Conservation (phyloP, 2,113 vertebrate species). For the Paedocypris sp. region DNA sequence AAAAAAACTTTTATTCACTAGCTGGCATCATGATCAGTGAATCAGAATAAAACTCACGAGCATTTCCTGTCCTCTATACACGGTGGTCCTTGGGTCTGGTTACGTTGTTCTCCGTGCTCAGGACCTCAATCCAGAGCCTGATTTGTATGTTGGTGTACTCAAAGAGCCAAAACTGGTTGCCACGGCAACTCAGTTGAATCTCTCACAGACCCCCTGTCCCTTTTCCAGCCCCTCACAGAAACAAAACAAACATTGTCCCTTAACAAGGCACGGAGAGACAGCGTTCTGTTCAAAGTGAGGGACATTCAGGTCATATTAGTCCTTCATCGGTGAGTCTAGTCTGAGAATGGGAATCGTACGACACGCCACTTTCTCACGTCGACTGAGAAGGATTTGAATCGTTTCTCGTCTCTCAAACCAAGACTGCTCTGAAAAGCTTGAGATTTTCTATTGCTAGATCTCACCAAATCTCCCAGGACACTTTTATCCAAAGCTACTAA, state of each 20-base stretch:
- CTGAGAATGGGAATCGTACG: slow-evolving; percentile 21
- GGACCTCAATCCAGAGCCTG: slow-evolving; percentile 16
- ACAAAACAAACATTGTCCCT: slow-evolving; percentile 66
- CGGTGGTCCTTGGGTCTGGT: slow-evolving; percentile 2
- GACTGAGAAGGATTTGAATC: background rate
- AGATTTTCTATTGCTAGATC: too few relatives aligned
- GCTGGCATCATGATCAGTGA: slow-evolving; percentile 19
- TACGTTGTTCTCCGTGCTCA: slow-evolving; percentile 12
- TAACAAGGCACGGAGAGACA: slow-evolving; percentile 29
- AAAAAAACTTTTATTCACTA: slow-evolving; percentile 7
- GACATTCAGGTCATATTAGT: slow-evolving; percentile 59
- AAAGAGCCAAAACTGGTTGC: slow-evolving; percentile 45
- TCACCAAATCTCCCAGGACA: too few relatives aligned
- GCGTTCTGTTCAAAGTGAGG: slow-evolving; percentile 36
- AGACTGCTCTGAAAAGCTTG: background rate
- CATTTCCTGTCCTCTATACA: slow-evolving; percentile 29
- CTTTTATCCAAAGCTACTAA: too few relatives aligned
- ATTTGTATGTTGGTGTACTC: slow-evolving; percentile 40
- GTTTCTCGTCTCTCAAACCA: background rate
- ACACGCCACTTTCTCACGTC: slow-evolving; percentile 13
- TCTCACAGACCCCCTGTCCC: slow-evolving; percentile 27
- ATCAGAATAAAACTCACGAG: slow-evolving; percentile 27
- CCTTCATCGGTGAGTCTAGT: slow-evolving; percentile 45
- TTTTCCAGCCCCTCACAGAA: slow-evolving; percentile 40
- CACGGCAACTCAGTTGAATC: slow-evolving; percentile 42